Conservation (phyloP, 2,113 vertebrate genomes). For the Mus pahari region DNA sequence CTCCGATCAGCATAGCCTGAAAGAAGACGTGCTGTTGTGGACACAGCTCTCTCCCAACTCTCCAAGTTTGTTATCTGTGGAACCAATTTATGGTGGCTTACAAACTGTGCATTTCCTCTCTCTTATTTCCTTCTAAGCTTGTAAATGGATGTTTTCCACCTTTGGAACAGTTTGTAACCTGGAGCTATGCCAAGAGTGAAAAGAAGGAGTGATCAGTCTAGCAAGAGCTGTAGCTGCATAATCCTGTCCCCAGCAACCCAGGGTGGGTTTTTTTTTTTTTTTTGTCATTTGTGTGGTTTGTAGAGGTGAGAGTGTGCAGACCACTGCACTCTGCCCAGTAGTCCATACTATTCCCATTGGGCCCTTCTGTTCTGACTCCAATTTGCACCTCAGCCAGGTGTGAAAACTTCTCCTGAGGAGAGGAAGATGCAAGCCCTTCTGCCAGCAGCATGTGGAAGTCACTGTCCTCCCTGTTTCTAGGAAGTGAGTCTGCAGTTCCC, state of each 20-base stretch:
- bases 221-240: not conserved
- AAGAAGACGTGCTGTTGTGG: not conserved
- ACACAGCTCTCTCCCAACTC: not conserved
- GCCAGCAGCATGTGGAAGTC: conserved; percentile 50
- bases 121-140: not conserved
- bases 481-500: conserved; percentile 26
- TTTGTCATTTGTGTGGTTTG: not conserved
- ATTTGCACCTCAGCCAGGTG: conserved; percentile 78
- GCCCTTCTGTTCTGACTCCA: conserved; percentile 66
- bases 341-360: conserved; percentile 30
- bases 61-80: not conserved
- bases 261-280: not conserved
- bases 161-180: not conserved
- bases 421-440: conserved; percentile 36
- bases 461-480: conserved; percentile 10
- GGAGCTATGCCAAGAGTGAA: not conserved
- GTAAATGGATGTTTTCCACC: conserved; percentile 27
- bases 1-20: not conserved
- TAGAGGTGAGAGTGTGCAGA: not conserved
- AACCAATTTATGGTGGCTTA: not conserved
- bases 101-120: not conserved
- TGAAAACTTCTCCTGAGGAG: conserved; percentile 73
- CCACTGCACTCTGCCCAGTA: not conserved
- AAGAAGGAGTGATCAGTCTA: not conserved
- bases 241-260: not conserved